A percentile compares a stretch with the other conserved stretches of the same genome.
Evolutionary conservation across 2,797 vertebrate genomes (phyloP).

Genomic region (Dicrostonyx torquatus): DNA sequence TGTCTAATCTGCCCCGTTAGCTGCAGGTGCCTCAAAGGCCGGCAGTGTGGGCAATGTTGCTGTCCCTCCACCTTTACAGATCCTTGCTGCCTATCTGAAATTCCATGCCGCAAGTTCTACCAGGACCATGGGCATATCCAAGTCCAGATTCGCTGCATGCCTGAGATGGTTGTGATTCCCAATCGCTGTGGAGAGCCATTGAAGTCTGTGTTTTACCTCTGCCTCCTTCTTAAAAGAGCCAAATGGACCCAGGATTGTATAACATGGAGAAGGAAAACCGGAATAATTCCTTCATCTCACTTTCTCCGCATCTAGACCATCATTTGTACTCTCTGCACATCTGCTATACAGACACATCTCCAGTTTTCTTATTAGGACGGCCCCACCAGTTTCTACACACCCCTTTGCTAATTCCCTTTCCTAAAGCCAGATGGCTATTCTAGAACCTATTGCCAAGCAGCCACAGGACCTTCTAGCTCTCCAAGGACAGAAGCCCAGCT

Average conservation of each 20-base stretch:
- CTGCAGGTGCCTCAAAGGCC: not conserved
- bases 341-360: not conserved
- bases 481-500: not conserved
- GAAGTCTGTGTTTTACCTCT: not conserved
- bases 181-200: not conserved
- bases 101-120: not conserved
- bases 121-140: not conserved
- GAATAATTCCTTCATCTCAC: not conserved
- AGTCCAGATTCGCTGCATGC: not conserved
- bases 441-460: not conserved
- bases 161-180: not conserved
- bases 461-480: not conserved
- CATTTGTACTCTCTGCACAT: not conserved
- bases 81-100: not conserved
- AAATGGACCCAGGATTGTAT: not conserved
- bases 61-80: not conserved
- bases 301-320: not conserved
- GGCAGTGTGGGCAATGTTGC: not conserved
- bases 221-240: not conserved
- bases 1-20: slow-evolving; percentile 18
- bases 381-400: not conserved
- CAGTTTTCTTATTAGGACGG: not conserved
- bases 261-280: not conserved
- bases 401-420: not conserved
- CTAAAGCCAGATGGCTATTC: not conserved